Percentiles rank a stretch among this genome's conserved stretches.
phyloP scores from a whole-genome alignment of 2,888 invertebrate species.

The Globia sparganii region DNA sequence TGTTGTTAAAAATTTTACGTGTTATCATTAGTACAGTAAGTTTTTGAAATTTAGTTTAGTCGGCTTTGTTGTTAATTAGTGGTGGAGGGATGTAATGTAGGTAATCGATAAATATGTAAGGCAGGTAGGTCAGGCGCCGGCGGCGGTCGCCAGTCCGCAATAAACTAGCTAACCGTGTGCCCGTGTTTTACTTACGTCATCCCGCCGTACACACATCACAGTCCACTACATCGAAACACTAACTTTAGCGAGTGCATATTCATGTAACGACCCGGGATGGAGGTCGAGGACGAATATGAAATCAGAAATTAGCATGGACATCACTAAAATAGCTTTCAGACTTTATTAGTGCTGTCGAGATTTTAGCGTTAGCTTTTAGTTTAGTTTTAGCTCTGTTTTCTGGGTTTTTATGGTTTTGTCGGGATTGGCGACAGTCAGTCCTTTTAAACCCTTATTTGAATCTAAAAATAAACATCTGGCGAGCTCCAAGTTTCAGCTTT shows the following conservation, averaged over 20 bases:
- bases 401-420: not conserved
- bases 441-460: slow-evolving; percentile 5
- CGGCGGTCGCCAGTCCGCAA: too few species aligned
- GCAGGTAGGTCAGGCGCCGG: too few species aligned
- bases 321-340: slow-evolving; percentile 22
- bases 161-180: too few species aligned
- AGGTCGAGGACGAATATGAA: slow-evolving; percentile 20
- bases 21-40: too few species aligned
- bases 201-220: too few species aligned
- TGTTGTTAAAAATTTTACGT: too few species aligned
- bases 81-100: too few species aligned
- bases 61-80: too few species aligned
- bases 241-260: slow-evolving; percentile 21
- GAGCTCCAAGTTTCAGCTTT: not conserved
- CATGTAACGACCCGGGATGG: slow-evolving; percentile 19
- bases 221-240: not conserved
- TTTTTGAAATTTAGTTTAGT: too few species aligned
- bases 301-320: slow-evolving; percentile 24
- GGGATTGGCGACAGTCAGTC: not conserved
- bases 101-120: too few species aligned
- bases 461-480: slow-evolving; percentile 6
- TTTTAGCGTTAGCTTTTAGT: not conserved
- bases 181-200: too few species aligned
- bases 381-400: slow-evolving; percentile 1
- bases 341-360: slow-evolving; percentile 6